Evolutionary conservation across 2,113 vertebrate species (phyloP).

Genomic region (Lota lota): DNA sequence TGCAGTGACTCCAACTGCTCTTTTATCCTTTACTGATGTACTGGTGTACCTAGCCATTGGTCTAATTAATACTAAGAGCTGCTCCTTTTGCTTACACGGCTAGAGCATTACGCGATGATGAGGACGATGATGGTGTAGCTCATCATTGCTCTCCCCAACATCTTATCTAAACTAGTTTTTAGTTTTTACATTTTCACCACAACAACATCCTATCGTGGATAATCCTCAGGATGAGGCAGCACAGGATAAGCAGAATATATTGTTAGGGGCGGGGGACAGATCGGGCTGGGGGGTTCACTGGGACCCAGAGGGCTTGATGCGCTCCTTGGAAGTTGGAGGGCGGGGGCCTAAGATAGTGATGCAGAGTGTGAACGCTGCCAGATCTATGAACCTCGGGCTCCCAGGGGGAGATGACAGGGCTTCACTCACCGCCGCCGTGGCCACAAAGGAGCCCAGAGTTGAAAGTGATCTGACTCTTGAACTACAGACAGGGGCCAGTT

Average conservation of each 20-base stretch:
- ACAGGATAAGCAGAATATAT: slow-evolving; percentile 1
- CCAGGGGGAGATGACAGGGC: slow-evolving; percentile 8
- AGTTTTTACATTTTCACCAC: background rate
- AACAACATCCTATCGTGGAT: slow-evolving; percentile 19
- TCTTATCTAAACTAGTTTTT: too few relatives aligned
- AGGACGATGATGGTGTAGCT: too few relatives aligned
- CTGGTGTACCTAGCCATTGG: too few relatives aligned
- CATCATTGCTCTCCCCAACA: too few relatives aligned
- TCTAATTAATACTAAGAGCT: too few relatives aligned
- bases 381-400: slow-evolving; percentile 5
- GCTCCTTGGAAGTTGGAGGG: background rate
- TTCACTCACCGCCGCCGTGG: slow-evolving; percentile 21
- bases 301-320: slow-evolving; percentile 9
- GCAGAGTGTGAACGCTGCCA: slow-evolving; percentile 13
- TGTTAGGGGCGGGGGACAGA: too few relatives aligned
- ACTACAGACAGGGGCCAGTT: background rate
- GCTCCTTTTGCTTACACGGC: too few relatives aligned
- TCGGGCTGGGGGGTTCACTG: background rate
- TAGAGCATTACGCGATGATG: too few relatives aligned
- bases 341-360: slow-evolving; percentile 25
- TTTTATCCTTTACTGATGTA: too few relatives aligned
- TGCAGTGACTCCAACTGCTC: too few relatives aligned
- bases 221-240: slow-evolving; percentile 11
- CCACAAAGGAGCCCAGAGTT: slow-evolving; percentile 10
- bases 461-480: slow-evolving; percentile 13